Percentiles rank a stretch among this genome's conserved stretches.
These are phyloP conservation scores for Macrostomum lignano DNA, from an alignment of 1,140 invertebrate species.

Conservation along the genomic window DNA sequence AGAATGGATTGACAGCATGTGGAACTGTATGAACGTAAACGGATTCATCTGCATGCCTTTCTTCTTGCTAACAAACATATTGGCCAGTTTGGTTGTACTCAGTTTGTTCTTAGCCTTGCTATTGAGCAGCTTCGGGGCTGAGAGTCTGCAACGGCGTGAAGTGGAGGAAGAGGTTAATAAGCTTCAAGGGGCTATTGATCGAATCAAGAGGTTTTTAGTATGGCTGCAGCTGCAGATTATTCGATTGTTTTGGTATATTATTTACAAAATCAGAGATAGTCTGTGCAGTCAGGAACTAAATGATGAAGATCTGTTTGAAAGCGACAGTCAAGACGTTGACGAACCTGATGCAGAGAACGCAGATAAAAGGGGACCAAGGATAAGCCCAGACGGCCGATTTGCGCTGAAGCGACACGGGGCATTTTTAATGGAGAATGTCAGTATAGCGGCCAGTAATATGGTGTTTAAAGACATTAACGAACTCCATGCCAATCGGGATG, in stretches of 20 bases:
- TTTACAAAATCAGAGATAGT: not conserved
- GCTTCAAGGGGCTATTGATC: conserved; percentile 73
- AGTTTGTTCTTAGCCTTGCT: conserved; percentile 95
- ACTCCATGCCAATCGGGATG: too few relatives aligned
- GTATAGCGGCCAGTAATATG: too few relatives aligned
- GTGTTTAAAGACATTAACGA: too few relatives aligned
- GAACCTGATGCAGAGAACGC: too few relatives aligned
- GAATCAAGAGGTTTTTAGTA: conserved; percentile 56
- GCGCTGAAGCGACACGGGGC: too few relatives aligned
- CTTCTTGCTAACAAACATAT: conserved; percentile 78
- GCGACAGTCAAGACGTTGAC: too few relatives aligned
- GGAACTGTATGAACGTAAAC: conserved; percentile 76
- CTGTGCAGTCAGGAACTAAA: too few relatives aligned
- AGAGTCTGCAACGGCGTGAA: conserved; percentile 14
- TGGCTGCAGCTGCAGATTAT: conserved; percentile 42
- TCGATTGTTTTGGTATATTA: too few relatives aligned
- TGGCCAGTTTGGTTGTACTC: conserved; percentile 83
- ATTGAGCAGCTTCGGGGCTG: conserved; percentile 80
- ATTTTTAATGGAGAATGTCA: too few relatives aligned
- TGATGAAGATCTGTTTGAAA: too few relatives aligned
- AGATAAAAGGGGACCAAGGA: too few relatives aligned
- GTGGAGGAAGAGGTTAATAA: conserved; percentile 62
- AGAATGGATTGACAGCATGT: conserved; percentile 95
- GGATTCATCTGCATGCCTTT: conserved; percentile 68
- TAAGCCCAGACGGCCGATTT: too few relatives aligned